phyloP scores from a whole-genome alignment of 2,888 invertebrate species.

The Chironomus tentans region DNA sequence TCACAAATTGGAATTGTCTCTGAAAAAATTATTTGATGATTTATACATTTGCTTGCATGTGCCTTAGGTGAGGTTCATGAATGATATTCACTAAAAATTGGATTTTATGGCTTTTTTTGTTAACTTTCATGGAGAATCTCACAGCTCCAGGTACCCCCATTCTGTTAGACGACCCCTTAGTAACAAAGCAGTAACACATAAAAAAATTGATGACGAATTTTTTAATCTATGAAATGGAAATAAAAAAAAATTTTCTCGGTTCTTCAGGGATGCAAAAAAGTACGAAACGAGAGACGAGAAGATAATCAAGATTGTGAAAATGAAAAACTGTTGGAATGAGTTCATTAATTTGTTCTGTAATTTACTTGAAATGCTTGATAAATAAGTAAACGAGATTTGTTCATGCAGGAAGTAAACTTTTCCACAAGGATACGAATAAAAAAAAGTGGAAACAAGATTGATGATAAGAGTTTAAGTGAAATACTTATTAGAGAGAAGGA shows the following conservation, averaged over 20 bases:
- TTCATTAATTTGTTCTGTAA: slow-evolving; percentile 3
- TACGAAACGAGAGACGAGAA: not conserved
- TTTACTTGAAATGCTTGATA: not conserved
- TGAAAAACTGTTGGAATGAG: not conserved
- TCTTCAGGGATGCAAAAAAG: not conserved
- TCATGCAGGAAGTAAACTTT: not conserved
- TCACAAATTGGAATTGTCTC: not conserved
- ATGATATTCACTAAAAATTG: no score
- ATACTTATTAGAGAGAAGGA: not conserved
- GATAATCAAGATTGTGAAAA: not conserved
- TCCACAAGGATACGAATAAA: not conserved
- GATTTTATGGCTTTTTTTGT: no score
- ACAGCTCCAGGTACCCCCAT: no score
- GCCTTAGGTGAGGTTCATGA: no score
- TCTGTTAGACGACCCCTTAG: no score
- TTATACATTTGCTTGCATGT: not conserved
- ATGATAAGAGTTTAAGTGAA: slow-evolving; percentile 8
- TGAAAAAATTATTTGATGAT: not conserved
- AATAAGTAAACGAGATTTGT: not conserved
- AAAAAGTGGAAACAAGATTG: not conserved
- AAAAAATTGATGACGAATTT: not conserved
- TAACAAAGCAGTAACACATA: not conserved
- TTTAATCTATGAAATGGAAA: not conserved
- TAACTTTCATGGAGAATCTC: no score
- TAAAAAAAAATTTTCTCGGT: not conserved